Percentiles rank a stretch among this genome's conserved stretches.
These are phyloP conservation scores for Clarias batrachus DNA, from an alignment of 2,113 vertebrate species.

Conservation along the genomic window DNA sequence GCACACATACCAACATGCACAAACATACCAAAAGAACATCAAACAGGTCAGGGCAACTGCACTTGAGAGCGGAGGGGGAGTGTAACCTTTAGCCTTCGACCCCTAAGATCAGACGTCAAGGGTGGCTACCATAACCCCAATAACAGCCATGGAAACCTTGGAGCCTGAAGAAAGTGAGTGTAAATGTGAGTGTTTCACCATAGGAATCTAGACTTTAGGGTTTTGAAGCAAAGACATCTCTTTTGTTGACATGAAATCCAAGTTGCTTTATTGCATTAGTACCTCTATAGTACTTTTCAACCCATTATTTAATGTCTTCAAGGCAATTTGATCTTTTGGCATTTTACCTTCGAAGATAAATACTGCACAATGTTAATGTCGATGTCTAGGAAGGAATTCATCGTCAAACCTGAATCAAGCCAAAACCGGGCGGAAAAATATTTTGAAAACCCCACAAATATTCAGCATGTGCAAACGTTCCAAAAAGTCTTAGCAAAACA, in stretches of 20 bases:
- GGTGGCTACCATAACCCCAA: constrained; percentile 34
- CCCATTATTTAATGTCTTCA: not conserved
- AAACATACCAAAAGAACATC: constrained; percentile 55
- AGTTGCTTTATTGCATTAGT: no score
- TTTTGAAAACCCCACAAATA: not conserved
- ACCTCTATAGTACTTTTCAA: not conserved
- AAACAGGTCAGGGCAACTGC: constrained; percentile 64
- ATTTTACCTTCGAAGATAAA: not conserved
- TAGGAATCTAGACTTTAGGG: not conserved
- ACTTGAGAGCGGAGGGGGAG: constrained; percentile 51
- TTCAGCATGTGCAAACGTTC: no score
- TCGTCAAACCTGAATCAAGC: not conserved
- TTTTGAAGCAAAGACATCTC: not conserved
- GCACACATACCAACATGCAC: constrained; percentile 4
- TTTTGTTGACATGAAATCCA: not conserved
- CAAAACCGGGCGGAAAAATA: not conserved
- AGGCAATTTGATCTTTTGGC: not conserved
- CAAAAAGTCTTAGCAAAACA: not conserved
- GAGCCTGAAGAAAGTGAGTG: constrained; percentile 40
- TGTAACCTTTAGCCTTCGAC: constrained; percentile 37
- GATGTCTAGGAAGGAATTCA: not conserved
- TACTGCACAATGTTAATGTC: not conserved
- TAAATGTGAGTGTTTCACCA: not conserved
- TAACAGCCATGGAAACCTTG: constrained; percentile 33
- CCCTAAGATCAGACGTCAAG: constrained; percentile 43